Base-by-base conservation (phyloP, 2,113 vertebrate genomes). In the Malaclemys terrapin region DNA sequence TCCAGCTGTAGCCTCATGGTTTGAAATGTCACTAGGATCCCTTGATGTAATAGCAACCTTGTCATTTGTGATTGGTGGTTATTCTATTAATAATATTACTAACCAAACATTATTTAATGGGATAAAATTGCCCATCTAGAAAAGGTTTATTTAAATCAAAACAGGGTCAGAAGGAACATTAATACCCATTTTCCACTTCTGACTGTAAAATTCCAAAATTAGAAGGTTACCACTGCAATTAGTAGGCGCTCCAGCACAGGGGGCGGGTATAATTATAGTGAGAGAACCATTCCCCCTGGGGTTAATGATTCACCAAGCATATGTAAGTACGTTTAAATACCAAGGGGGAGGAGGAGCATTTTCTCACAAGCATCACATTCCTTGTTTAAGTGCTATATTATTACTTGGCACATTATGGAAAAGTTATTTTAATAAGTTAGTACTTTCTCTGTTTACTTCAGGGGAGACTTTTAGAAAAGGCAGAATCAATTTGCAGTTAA, bases 361-460 rank as follows among this genome's bases (percentile, higher is more conserved):
- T 84, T 65, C 75, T 86, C 62, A 27, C 4, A 27, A 92, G 42
- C 8, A 0, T 0, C 0, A 22, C 76, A 0, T 80, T 94, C 80
- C 24, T 45, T 2, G 3, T 29, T 56, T 0, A 0, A 89, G 62
- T 13, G 0, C 2, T 59, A 79, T 79, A 56, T 45, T 0, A 0
- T 11, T 31, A 79, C 50, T 72, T 76, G 25, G 0, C 31, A 45
- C 79, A 54, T 10, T 2, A 2, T 0, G 10, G 62, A 49, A 65
- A 85, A 20, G 1, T 53, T 82, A 50, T 57, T 3, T 20, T 38
- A 72, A 22, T n/a, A 72, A n/a, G 4, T n/a, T 20, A 19, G 2
- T n/a, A 20, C 14, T 22, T 35, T n/a, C 22, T 29, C 62, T 84
- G 62, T 1, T 47, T n/a, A 14, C 31, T 62, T 80, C 54, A 25